Base-by-base conservation (phyloP, 2,113 vertebrate species). In the Pristiophorus japonicus region DNA sequence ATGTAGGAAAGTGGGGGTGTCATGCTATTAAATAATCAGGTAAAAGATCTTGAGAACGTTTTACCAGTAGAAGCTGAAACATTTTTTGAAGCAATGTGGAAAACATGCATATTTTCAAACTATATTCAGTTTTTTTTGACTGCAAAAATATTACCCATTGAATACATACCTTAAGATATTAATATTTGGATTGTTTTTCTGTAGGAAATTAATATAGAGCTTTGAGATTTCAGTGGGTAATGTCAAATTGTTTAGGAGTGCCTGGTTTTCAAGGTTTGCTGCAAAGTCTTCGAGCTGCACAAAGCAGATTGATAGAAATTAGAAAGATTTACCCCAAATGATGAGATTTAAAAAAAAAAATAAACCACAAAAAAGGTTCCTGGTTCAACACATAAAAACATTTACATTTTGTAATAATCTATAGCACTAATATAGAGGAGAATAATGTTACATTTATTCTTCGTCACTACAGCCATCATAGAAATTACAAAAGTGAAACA, bases 211-310 rank as follows among this genome's bases (percentile, higher is more conserved):
- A n/a, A 95, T 42, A 85, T 96, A 96, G 73, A 87, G 95, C 16
- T 20, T 90, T 59, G 67, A 95, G 8, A 96, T 30, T 4, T 91
- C 95, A 75, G 95, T 47, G 22, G 93, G n/a, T 3, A 96, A 93
- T 38, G 11, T 20, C 34, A 96, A 12, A 1, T 6, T 38, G 16
- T n/a, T 16, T 6, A 96, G n/a, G 6, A 96, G 87, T 20, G 1
- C 51, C 62, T 95, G 34, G 34, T 93, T 96, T 34, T 38, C 16
- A 4, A 27, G 24, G 14, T 96, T 96, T 94, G 95, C 91, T 20
- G 96, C 88, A 51, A 96, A 96, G 7, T 95, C 14, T 73, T 96
- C 95, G 24, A 96, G 95, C 96, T 96, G 95, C 42, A 47, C 12
- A 63, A 92, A 65, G 18, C 62, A 94, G 27, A 70, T 94, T 51